Evolutionary conservation across 1,140 invertebrate genomes (phyloP), one percentile per base, ranked within the genome.

Genomic region (Anastatus disparis): DNA sequence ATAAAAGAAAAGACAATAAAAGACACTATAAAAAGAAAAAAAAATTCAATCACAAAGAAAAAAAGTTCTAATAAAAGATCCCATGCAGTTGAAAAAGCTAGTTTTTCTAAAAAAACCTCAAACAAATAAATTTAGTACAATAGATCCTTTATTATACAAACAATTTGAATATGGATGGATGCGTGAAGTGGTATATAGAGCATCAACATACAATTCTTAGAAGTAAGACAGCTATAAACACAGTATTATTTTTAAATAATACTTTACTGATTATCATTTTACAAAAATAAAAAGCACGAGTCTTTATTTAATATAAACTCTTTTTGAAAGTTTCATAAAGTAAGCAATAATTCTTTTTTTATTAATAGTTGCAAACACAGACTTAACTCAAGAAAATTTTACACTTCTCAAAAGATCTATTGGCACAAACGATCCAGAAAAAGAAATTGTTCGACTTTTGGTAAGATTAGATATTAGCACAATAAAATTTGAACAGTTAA

Each of bases 381-480:
- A 27, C 0, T 52, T 93, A 17, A 87, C 88, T 1, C 77, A 89
- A 20, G 89, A 91, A 10, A 88, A 92, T 82, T 93, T 93, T 76
- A 90, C 90, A 44, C 93, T 92, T 78, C 88, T 87, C 78, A 91
- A 91, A 79, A 90, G 89, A 73, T 81, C 90, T 3, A 76, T 93
- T 20, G 90, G 90, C 3, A 78, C 89, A 6, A 85, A 89, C 79
- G 89, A 90, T 74, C 86, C 89, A 0, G 85, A 89, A 50, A 89
- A 88, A 73, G 91, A 92, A 84, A 89, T 90, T 17, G 88, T 91
- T 74, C 84, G 92, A 80, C 88, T 82, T 76, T 88, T 87, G 1
- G 86, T 84, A 75, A 65, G 74, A 8, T 24, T 1, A 48, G 70
- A 35, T 20, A 15, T 62, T 35, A 52, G 52, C 52, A 38, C 9